Base-by-base conservation (phyloP, 2,113 vertebrate species). In the Seriola quinqueradiata region DNA sequence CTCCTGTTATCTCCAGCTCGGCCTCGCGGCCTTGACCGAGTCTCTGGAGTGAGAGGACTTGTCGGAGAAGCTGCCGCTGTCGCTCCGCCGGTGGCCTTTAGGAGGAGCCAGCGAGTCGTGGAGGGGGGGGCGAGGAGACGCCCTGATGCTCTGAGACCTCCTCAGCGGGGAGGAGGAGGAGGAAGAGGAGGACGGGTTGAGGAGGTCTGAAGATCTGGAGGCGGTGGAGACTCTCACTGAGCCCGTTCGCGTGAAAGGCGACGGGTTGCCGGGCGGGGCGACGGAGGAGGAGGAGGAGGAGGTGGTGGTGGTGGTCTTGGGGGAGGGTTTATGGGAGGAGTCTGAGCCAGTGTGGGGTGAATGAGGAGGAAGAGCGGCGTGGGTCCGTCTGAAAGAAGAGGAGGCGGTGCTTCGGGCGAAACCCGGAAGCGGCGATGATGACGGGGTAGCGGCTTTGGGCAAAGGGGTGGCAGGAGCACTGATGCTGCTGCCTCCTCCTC, bases 321-420 rank as follows among this genome's bases (percentile, higher is more conserved):
- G 5, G 61, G 75, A 48, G 13, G 48, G 9, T 59, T 79, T 72
- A 6, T 59, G 58, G 36, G 77, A 66, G 54, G 73, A 83, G 38
- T 52, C 52, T 3, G 55, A 64, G 46, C 11, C 23, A 32, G 87
- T 0, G 2, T 77, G 25, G 8, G 72, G 67, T 8, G 61, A 58
- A n/a, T 16, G 58, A 23, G 72, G 34, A 21, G 55, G 10, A 50
- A 82, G 58, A 1, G 54, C 91, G 8, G 70, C 81, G 63, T 80
- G 85, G n/a, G 95, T 89, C 66, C 93, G 93, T 85, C 95, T 93
- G 65, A 97, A 96, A 5, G 97, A 96, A 11, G 97, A 98, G 8
- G 97, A 96, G 36, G 98, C 95, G 0, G 97, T 99, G 89, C 87
- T 97, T 34, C 96, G 93, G 0, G 97, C 94, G 11, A 99, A 98